A percentile compares a stretch with the other conserved stretches of the same genome.
Evolutionary conservation across 2,113 vertebrate species (phyloP).

Genomic region (Paradoxurus hermaphroditus): DNA sequence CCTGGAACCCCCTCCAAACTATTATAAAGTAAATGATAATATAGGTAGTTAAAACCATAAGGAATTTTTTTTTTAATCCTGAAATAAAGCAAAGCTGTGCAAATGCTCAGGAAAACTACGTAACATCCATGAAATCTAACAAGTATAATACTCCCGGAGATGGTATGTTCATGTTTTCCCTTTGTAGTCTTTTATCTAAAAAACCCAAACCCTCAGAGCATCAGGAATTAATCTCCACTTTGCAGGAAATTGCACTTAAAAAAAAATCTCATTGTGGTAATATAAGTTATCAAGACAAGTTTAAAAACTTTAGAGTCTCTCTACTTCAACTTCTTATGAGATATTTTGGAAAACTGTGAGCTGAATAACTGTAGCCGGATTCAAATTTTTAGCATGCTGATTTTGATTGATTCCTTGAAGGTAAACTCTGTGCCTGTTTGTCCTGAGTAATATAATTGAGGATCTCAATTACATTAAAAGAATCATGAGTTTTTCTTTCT

Average conservation of each 20-base stretch:
- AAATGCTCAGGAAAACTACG: background rate
- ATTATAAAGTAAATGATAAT: background rate
- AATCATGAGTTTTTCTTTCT: background rate
- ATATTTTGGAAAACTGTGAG: background rate
- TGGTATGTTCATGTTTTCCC: background rate
- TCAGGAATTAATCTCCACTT: slow-evolving; percentile 46
- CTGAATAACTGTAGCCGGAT: background rate
- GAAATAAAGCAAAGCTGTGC: background rate
- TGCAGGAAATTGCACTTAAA: slow-evolving; percentile 32
- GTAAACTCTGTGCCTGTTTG: background rate
- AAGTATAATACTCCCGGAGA: background rate
- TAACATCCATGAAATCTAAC: background rate
- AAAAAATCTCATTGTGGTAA: slow-evolving; percentile 4
- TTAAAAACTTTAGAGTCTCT: background rate
- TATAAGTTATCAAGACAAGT: background rate
- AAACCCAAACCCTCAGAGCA: slow-evolving; percentile 43
- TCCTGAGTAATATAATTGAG: background rate
- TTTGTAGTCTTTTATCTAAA: slow-evolving; percentile 52
- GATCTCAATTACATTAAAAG: background rate
- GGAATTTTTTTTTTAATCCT: background rate
- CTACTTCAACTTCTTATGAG: background rate
- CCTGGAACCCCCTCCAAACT: background rate
- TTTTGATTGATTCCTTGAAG: background rate
- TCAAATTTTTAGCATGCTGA: background rate
- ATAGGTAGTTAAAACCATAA: background rate